Conservation (phyloP, 2,888 invertebrate species). For the Trichopria drosophilae region DNA sequence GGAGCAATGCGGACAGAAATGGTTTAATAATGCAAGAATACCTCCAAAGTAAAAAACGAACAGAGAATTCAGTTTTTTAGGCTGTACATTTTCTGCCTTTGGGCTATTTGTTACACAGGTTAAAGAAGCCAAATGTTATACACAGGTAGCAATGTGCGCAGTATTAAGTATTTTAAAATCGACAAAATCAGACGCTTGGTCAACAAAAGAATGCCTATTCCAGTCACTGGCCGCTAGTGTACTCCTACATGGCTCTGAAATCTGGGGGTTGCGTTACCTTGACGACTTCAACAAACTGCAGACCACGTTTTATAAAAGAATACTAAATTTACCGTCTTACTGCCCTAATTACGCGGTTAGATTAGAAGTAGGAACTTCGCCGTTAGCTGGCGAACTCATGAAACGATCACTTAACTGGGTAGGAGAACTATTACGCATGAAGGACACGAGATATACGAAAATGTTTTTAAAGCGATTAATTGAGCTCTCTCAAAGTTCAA, state of each 20-base stretch:
- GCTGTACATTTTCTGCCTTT: background rate
- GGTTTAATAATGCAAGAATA: too few species aligned
- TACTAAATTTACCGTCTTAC: background rate
- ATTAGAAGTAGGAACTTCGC: background rate
- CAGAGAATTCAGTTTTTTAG: background rate
- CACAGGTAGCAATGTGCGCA: background rate
- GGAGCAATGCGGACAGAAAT: too few species aligned
- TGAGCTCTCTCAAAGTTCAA: background rate
- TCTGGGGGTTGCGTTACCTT: background rate
- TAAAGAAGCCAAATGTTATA: too few species aligned
- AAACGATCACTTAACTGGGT: background rate
- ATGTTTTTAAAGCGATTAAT: background rate
- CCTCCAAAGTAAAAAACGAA: too few species aligned
- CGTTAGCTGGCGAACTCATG: background rate
- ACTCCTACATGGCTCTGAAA: background rate
- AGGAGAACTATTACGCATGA: background rate
- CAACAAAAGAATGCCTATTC: background rate
- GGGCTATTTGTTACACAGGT: background rate
- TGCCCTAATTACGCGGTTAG: background rate
- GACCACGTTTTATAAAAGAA: background rate
- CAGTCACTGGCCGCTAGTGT: background rate
- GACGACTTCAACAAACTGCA: background rate
- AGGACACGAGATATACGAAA: background rate
- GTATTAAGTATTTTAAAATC: background rate
- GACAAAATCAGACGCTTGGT: background rate